Evolutionary conservation across 2,797 vertebrate species (phyloP).

Genomic region (Rhynchotus rufescens): DNA sequence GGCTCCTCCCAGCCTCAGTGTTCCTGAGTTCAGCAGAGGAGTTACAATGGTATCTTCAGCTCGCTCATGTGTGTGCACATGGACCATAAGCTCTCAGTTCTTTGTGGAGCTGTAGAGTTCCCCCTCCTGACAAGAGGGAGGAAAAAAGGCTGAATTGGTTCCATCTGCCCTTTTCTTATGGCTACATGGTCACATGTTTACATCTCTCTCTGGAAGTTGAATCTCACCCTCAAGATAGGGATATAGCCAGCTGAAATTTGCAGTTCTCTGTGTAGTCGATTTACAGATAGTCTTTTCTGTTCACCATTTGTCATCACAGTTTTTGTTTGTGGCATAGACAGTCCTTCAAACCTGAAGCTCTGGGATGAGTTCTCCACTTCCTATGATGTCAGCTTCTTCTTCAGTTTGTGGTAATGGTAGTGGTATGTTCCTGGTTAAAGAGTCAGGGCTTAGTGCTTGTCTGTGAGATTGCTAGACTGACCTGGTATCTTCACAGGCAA

Average conservation of each 20-base stretch:
- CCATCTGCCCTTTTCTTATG: neutral
- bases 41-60: neutral
- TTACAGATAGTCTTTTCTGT: neutral
- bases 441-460: neutral
- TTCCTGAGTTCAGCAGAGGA: neutral
- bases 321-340: neutral
- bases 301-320: neutral
- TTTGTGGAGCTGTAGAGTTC: neutral
- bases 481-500: neutral
- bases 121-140: neutral
- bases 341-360: neutral
- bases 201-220: neutral
- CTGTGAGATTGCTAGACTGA: neutral
- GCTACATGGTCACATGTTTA: neutral
- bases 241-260: neutral
- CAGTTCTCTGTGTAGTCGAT: neutral
- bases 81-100: neutral
- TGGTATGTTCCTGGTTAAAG: neutral
- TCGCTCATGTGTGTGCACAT: neutral
- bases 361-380: slow-evolving; percentile 3
- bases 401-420: neutral
- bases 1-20: neutral
- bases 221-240: neutral
- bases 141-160: neutral
- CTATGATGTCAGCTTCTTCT: neutral